These are phyloP conservation scores for Dryococelus australis DNA, from an alignment of 2,888 invertebrate genomes.

Conservation along the genomic window DNA sequence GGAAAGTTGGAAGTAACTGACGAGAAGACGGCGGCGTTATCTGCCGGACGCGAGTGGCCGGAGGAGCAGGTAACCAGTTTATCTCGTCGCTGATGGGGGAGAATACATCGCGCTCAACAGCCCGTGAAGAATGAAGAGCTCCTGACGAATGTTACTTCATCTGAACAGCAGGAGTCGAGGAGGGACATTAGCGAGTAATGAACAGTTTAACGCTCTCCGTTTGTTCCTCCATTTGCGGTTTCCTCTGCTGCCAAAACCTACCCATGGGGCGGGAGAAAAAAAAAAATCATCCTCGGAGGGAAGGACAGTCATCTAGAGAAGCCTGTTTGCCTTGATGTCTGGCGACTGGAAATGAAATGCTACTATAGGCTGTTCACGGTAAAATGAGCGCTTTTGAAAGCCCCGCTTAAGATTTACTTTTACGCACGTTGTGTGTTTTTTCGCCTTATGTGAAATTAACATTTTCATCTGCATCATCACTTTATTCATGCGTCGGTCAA, in stretches of 20 bases:
- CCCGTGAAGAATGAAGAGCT: not conserved
- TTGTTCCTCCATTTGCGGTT: slow-evolving; percentile 8
- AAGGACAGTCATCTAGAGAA: no score
- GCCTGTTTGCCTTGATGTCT: no score
- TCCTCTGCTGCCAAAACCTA: not conserved
- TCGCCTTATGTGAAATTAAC: no score
- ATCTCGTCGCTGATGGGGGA: not conserved
- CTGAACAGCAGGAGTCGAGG: not conserved
- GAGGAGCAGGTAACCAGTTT: not conserved
- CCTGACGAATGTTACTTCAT: not conserved
- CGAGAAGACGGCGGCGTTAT: no score
- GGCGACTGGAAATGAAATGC: no score
- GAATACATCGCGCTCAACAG: not conserved
- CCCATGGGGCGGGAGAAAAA: not conserved
- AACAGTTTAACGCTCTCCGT: not conserved
- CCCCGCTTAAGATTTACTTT: no score
- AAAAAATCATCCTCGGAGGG: not conserved
- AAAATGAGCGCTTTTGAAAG: no score
- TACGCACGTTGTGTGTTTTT: no score
- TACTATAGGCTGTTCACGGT: no score
- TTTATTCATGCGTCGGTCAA: no score
- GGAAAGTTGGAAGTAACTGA: no score
- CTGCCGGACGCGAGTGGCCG: not conserved
- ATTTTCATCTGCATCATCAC: no score
- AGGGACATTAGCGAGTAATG: not conserved